phyloP scores from a whole-genome alignment of 1,140 invertebrate species.

The Ceratosolen fusciceps region DNA sequence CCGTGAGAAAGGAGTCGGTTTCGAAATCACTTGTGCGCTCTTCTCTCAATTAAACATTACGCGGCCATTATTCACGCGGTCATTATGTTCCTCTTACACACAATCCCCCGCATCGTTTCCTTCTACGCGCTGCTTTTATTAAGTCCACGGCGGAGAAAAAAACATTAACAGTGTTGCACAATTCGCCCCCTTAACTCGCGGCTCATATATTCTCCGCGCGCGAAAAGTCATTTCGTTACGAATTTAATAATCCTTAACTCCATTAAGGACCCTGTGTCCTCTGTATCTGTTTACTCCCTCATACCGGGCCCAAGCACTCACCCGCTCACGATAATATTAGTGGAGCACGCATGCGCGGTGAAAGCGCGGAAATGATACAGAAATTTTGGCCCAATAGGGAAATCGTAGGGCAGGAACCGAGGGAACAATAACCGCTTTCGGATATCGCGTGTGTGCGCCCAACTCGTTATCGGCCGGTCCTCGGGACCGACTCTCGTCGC shows the following conservation, averaged over 20 bases:
- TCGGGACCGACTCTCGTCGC: constrained; percentile 39
- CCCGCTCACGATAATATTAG: too few species aligned
- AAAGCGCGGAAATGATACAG: neutral
- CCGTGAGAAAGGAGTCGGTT: constrained; percentile 25
- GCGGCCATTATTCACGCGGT: neutral
- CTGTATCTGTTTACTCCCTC: too few species aligned
- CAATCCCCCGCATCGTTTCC: neutral
- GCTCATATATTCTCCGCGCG: too few species aligned
- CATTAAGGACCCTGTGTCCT: too few species aligned
- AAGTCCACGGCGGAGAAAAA: neutral
- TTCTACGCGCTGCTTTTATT: neutral
- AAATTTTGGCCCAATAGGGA: neutral
- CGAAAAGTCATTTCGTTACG: too few species aligned
- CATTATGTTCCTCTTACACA: neutral
- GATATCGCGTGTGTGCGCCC: constrained; percentile 63
- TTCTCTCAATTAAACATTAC: constrained; percentile 41
- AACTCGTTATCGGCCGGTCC: constrained; percentile 58
- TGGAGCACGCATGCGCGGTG: too few species aligned
- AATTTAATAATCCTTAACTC: too few species aligned
- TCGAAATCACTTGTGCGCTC: constrained; percentile 1
- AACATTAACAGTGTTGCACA: too few species aligned
- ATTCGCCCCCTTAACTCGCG: too few species aligned
- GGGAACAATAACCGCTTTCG: constrained; percentile 52
- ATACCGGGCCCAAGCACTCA: too few species aligned
- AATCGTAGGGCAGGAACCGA: neutral